phyloP scores from a whole-genome alignment of 2,888 invertebrate genomes.

The Zeuzera pyrina region DNA sequence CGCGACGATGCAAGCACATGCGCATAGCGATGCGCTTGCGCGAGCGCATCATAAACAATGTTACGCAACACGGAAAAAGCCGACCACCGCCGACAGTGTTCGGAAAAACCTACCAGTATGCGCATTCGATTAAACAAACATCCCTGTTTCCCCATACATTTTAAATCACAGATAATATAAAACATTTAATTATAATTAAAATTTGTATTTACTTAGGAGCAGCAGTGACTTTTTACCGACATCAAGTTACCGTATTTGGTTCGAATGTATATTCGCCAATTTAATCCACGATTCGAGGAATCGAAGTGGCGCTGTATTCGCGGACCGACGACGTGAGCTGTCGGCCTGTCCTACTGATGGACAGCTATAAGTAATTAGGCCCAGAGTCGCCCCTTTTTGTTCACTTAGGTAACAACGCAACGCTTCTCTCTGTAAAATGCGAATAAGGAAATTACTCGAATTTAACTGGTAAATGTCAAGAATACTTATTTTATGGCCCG shows the following conservation, averaged over 20 bases:
- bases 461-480: too few relatives aligned
- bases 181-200: constrained; percentile 65
- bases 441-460: too few relatives aligned
- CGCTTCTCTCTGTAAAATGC: too few relatives aligned
- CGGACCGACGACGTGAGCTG: constrained; percentile 20
- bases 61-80: constrained; percentile 57
- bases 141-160: constrained; percentile 34
- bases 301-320: constrained; percentile 31
- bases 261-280: constrained; percentile 58
- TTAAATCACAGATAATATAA: constrained; percentile 57
- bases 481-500: constrained; percentile 4
- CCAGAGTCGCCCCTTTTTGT: constrained; percentile 28
- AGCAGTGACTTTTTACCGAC: constrained; percentile 47
- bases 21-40: constrained; percentile 27
- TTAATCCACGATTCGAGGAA: constrained; percentile 53
- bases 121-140: constrained; percentile 59
- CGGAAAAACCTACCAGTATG: constrained; percentile 65
- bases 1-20: constrained; percentile 27
- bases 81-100: constrained; percentile 50
- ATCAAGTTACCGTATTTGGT: constrained; percentile 51
- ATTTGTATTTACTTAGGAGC: constrained; percentile 63
- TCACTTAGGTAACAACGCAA: constrained; percentile 9
- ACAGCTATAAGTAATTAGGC: constrained; percentile 38
- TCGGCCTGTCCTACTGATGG: constrained; percentile 32
- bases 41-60: constrained; percentile 50